Percentiles rank a stretch among this genome's conserved stretches.
Evolutionary conservation across 2,113 vertebrate species (phyloP).

Genomic region (Bubo blakistoni): DNA sequence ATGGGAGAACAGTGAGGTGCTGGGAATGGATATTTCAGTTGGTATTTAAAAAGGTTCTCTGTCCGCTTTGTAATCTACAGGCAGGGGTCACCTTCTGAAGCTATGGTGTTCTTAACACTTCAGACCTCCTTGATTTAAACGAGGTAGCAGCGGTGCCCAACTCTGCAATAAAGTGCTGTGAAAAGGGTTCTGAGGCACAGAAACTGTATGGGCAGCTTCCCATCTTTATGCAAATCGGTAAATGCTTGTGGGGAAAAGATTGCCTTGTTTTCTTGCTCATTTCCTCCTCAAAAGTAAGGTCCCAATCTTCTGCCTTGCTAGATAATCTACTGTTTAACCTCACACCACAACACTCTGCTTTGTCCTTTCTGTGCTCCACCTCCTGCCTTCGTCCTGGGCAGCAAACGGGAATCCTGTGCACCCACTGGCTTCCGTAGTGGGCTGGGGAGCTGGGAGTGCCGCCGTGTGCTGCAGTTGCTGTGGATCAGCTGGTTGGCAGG

Average conservation of each 20-base stretch:
- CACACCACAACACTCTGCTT: background rate
- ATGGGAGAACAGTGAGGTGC: background rate
- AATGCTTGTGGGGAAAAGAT: background rate
- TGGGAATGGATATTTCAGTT: background rate
- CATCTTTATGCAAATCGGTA: background rate
- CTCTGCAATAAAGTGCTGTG: background rate
- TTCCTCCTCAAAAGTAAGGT: background rate
- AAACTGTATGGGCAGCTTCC: background rate
- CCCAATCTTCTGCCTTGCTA: accelerated
- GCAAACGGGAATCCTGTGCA: background rate
- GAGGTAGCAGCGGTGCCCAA: background rate
- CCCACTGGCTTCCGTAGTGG: background rate
- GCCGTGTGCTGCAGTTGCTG: background rate
- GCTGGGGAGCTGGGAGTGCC: background rate
- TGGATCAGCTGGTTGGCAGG: background rate
- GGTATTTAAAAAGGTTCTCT: background rate
- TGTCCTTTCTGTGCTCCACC: background rate
- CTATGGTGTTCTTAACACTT: background rate
- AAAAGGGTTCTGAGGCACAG: background rate
- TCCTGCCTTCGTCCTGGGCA: background rate
- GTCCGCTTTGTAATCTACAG: background rate
- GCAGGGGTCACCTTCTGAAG: background rate
- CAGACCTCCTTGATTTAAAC: background rate
- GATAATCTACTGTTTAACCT: background rate
- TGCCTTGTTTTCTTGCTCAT: background rate